phyloP scores from a whole-genome alignment of 92 coral and sea anemone species.

The Zoanthus sansibaricus region DNA sequence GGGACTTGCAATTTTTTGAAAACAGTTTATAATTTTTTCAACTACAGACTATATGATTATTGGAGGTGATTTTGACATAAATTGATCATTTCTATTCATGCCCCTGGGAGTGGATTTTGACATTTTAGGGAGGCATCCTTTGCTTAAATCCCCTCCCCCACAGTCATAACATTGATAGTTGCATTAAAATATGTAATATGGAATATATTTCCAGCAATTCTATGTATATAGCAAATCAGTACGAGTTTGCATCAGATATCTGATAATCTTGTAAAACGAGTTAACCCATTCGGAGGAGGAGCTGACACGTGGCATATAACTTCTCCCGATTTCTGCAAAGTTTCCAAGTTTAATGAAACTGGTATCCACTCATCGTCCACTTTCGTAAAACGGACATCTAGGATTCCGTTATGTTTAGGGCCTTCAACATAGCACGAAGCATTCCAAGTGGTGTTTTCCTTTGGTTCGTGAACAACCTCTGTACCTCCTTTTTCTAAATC shows the following conservation, averaged over 20 bases:
- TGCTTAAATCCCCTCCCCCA: too few species aligned
- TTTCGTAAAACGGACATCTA: conserved; percentile 79
- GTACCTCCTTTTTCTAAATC: conserved; percentile 12
- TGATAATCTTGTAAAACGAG: conserved; percentile 81
- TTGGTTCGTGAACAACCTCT: conserved; percentile 26
- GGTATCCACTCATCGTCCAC: conserved; percentile 87
- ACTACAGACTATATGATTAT: too few species aligned
- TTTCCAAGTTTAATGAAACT: conserved; percentile 80
- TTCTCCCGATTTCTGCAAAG: conserved; percentile 78
- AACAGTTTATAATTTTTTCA: too few species aligned
- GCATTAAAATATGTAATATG: too few species aligned
- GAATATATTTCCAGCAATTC: conserved; percentile 13
- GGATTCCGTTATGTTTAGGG: conserved; percentile 79
- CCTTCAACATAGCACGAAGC: conserved; percentile 86
- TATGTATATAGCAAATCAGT: too few species aligned
- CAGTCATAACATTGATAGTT: too few species aligned
- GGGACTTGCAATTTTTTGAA: too few species aligned
- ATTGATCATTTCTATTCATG: too few species aligned
- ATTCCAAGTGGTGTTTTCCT: conserved; percentile 61
- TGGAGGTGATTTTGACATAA: too few species aligned
- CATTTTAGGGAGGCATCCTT: too few species aligned
- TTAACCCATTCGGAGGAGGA: conserved; percentile 88
- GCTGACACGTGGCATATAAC: conserved; percentile 85
- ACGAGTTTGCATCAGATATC: conserved; percentile 39
- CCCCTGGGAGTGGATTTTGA: too few species aligned